Percentiles rank a stretch among this genome's conserved stretches.
phyloP scores from a whole-genome alignment of 1,140 invertebrate species.

The Trichonephila clavipes region DNA sequence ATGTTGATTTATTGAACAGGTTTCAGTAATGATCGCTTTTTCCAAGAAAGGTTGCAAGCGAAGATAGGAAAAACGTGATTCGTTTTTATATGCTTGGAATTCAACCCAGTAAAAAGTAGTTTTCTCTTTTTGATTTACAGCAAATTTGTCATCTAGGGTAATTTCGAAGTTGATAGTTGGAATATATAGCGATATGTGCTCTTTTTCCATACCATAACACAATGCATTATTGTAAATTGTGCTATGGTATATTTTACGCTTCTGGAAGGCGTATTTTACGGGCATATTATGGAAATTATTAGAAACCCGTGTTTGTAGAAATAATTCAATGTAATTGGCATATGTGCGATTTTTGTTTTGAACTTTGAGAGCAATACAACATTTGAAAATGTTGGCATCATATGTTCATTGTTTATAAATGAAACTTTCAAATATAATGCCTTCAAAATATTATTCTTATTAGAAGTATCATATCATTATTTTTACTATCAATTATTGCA shows the following conservation, averaged over 20 bases:
- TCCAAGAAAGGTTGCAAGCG: not conserved
- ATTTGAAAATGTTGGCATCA: no score
- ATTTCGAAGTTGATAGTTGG: not conserved
- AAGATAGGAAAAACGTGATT: not conserved
- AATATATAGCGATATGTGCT: not conserved
- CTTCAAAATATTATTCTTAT: no score
- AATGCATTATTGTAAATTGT: not conserved
- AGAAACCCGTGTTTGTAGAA: no score
- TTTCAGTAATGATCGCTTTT: not conserved
- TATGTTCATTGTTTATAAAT: no score
- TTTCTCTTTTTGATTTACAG: not conserved
- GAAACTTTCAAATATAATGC: no score
- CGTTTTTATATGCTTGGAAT: not conserved
- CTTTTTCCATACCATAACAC: not conserved
- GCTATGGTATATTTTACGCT: not conserved
- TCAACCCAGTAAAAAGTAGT: not conserved
- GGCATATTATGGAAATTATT: no score
- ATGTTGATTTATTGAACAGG: constrained; percentile 22
- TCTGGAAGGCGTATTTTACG: not conserved
- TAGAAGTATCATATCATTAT: no score
- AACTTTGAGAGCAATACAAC: no score
- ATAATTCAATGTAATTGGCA: no score
- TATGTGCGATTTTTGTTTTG: no score
- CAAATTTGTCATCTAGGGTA: not conserved
- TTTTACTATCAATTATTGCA: no score